Conservation (phyloP, 2,113 vertebrate species). For the Epinephelus cyanopodus region DNA sequence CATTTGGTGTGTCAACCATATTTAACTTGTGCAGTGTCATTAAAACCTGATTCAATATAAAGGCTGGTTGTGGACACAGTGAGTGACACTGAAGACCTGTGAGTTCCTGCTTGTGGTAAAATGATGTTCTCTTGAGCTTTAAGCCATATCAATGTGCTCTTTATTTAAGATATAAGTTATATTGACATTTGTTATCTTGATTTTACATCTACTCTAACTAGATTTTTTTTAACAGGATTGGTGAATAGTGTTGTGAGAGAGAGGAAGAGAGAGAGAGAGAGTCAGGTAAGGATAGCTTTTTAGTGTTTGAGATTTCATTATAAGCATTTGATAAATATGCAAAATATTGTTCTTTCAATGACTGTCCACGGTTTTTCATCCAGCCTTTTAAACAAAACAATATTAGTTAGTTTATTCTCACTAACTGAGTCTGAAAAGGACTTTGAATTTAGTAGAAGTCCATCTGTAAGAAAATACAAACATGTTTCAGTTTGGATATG, state of each 20-base stretch:
- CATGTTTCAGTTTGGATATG: background rate
- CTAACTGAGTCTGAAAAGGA: background rate
- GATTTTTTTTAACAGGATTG: background rate
- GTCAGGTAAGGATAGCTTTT: conserved; percentile 1
- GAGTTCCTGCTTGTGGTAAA: background rate
- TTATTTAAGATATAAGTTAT: background rate
- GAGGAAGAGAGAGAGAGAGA: background rate
- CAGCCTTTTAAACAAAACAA: background rate
- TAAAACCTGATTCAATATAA: conserved; percentile 3
- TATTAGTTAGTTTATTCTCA: background rate
- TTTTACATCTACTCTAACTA: background rate
- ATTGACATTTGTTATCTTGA: background rate
- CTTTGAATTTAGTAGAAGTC: background rate
- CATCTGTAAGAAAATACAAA: background rate
- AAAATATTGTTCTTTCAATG: background rate
- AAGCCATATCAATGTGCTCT: background rate
- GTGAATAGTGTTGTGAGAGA: background rate
- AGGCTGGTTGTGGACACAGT: background rate
- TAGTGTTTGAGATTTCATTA: background rate
- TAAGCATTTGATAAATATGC: background rate
- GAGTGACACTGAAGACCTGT: background rate
- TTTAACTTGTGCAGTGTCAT: conserved; percentile 14
- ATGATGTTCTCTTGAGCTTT: background rate
- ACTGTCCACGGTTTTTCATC: background rate
- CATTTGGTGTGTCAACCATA: background rate